Base-by-base conservation (phyloP, 2,797 vertebrate species). In the Pseudopleuronectes americanus region DNA sequence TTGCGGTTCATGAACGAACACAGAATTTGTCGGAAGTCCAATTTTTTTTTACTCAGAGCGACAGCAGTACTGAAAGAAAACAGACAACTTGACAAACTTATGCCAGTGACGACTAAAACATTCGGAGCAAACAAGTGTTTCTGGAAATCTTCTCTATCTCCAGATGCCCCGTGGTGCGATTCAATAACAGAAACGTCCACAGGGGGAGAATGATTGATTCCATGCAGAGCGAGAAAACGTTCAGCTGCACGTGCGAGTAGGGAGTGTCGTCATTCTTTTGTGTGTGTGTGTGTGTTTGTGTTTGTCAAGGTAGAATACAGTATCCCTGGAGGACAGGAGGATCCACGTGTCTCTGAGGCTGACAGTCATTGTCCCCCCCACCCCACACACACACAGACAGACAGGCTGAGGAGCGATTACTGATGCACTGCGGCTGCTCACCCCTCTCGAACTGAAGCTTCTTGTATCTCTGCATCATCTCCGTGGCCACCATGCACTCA, bases 361-460 rank as follows among this genome's bases (percentile, higher is more conserved):
- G 61, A 71, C 57, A 68, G 65, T 51, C 60, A 2, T 8, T 28
- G 64, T 59, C 74, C 49, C 68, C 61, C 33, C 3, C 33, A 26
- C 45, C 68, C 60, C 62, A 52, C 70, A 36, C 36, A 38, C 36
- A 38, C 10, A 38, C 36, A 41, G 10, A 41, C 38, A 41, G 13
- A 45, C 36, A 38, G 10, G 3, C 41, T 26, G 49, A 26, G 55
- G 49, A 73, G 55, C 33, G 8, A 45, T 66, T 55, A 1, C 48
- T 26, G 64, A 81, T 31, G 49, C 55, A 75, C 54, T 28, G 49
- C 22, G 8, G 64, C 73, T 62, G 64, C 74, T 94, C 94, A 99
- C 98, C 98, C 93, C 96, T 95, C 93, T 99, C 97, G 89, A 99
- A 99, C 73, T 98, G 98, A 33, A 99, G 95, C 92, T 97, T 98